A percentile compares a stretch with the other conserved stretches of the same genome.
Evolutionary conservation across 2,797 vertebrate genomes (phyloP).

Genomic region (Lepus townsendii): DNA sequence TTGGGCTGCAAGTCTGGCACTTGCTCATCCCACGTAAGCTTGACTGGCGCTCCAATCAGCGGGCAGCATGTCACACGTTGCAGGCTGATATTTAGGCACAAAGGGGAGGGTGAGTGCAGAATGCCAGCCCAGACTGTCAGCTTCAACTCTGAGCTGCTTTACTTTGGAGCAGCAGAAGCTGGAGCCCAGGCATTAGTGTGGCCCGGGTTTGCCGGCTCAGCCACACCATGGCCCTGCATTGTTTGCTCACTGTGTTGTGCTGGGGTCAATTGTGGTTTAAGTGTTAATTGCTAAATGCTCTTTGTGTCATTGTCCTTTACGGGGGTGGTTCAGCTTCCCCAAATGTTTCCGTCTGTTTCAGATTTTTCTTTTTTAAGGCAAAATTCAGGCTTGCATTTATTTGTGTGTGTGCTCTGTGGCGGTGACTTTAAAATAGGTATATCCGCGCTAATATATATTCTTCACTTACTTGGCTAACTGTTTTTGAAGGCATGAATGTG

Average conservation of each 20-base stretch:
- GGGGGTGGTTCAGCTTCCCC: slow-evolving; percentile 77
- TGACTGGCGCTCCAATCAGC: slow-evolving; percentile 66
- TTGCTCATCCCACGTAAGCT: slow-evolving; percentile 62
- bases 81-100: slow-evolving; percentile 79
- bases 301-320: slow-evolving; percentile 85
- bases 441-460: slow-evolving; percentile 85
- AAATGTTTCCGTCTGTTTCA: slow-evolving; percentile 82
- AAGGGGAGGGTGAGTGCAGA: slow-evolving; percentile 85
- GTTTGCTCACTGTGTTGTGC: slow-evolving; percentile 85
- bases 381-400: slow-evolving; percentile 65
- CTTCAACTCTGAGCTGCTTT: slow-evolving; percentile 64
- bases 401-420: slow-evolving; percentile 67
- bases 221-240: slow-evolving; percentile 82
- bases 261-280: slow-evolving; percentile 88
- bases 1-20: slow-evolving; percentile 70
- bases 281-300: slow-evolving; percentile 89
- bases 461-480: slow-evolving; percentile 90
- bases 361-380: slow-evolving; percentile 39
- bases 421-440: slow-evolving; percentile 81
- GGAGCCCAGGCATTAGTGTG: slow-evolving; percentile 82
- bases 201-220: slow-evolving; percentile 81
- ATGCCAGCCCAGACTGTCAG: slow-evolving; percentile 79
- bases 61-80: slow-evolving; percentile 66
- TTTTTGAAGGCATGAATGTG: slow-evolving; percentile 91
- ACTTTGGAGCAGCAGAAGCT: slow-evolving; percentile 69